Evolutionary conservation across 1,140 invertebrate species (phyloP), one percentile per base, ranked within the genome.

Genomic region (Drosophila punjabiensis): DNA sequence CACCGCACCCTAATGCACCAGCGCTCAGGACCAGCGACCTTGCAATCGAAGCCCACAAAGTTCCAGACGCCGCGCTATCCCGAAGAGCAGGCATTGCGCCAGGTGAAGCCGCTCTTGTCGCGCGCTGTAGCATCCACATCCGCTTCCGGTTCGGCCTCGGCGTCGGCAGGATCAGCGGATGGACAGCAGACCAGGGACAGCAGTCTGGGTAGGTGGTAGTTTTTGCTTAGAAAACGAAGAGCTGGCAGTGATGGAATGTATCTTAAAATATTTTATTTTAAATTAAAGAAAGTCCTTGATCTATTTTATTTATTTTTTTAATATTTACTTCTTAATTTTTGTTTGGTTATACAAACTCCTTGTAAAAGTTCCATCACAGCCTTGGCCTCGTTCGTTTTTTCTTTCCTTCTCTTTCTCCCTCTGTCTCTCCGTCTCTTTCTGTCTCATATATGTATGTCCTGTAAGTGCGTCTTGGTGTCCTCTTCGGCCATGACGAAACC

Each of bases 11-110:
- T 93, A 43, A 85, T 92, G 76, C 92, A 93, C 67, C 93, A 93
- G 75, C 92, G 93, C 59, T 93, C 93, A 62, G 92, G 89, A 30
- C 92, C 93, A 32, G 89, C 93, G 33, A 86, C 79, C 32, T 71
- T 93, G 74, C 92, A 93, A 78, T 85, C 92, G 69, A 92, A 88
- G 67, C 90, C 88, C 65, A 92, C 92, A 10, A 93, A 93, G 70
- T 93, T 93, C 73, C 92, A 93, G 67, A 92, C 89, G 5, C 93
- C 93, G 7, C 93, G 93, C 14, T 93, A 93, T 77, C 89, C 92
- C 56, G 93, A 93, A 60, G 93, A 93, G 75, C 91, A 92, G 69
- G 83, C 86, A 0, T 43, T 92, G 50, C 91, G 92, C 11, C 91
- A 93, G 33, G 91, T 87, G 5, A 93, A 93, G 56, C 91, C 91